A percentile compares a stretch with the other conserved stretches of the same genome.
Conservation (phyloP, 2,797 vertebrate genomes). For the Acrocephalus scirpaceus region DNA sequence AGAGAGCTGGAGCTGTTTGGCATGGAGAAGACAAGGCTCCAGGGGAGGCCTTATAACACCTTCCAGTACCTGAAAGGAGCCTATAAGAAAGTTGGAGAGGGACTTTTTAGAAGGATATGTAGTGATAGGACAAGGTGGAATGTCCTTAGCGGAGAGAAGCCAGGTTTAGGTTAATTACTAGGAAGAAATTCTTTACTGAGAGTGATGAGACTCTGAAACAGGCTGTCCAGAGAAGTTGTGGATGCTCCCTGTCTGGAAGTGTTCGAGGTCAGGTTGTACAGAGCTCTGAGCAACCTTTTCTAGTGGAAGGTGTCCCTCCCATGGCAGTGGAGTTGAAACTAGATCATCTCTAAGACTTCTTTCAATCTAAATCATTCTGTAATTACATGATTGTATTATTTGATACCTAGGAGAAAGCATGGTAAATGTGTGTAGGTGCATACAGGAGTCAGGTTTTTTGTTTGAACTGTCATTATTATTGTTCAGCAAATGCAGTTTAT, state of each 20-base stretch:
- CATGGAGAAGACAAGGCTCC: neutral
- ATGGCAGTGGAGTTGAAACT: neutral
- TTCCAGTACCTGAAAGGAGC: neutral
- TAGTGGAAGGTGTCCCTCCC: neutral
- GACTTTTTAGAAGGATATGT: neutral
- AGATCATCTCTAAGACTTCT: neutral
- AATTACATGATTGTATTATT: neutral
- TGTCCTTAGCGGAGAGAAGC: neutral
- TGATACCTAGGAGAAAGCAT: neutral
- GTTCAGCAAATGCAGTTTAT: neutral
- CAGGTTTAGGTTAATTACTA: neutral
- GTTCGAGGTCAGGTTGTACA: neutral
- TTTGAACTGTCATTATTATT: neutral
- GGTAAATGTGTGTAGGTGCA: neutral
- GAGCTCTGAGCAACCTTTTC: neutral
- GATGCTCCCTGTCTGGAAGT: neutral
- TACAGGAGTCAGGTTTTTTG: neutral
- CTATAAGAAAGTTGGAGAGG: neutral
- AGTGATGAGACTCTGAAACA: neutral
- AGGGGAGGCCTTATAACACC: neutral
- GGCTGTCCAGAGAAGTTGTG: neutral
- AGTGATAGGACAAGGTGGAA: neutral
- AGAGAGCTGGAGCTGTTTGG: fast-evolving
- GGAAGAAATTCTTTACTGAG: neutral
- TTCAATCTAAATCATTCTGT: neutral